These are phyloP conservation scores for Cephalopachus bancanus DNA, from an alignment of 2,797 vertebrate species.

Conservation along the genomic window DNA sequence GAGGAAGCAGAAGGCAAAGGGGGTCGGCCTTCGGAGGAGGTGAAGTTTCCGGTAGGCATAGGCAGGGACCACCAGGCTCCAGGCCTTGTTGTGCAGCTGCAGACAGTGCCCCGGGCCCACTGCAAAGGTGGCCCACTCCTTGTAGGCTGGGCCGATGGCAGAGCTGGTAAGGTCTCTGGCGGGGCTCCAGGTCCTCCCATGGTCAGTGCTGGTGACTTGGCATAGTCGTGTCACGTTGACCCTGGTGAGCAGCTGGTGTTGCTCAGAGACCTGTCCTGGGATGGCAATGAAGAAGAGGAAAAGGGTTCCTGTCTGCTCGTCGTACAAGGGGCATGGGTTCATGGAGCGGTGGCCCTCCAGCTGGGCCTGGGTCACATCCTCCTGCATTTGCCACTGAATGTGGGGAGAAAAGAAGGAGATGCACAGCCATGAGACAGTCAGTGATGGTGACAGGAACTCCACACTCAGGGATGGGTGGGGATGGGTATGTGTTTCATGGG, in stretches of 20 bases:
- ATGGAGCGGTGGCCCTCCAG: slow-evolving; percentile 87
- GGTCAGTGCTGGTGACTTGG: slow-evolving; percentile 84
- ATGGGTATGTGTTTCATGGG: fast-evolving
- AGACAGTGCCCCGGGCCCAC: slow-evolving; percentile 88
- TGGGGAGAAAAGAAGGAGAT: slow-evolving; percentile 35
- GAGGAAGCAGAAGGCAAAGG: slow-evolving; percentile 86
- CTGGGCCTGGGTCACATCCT: slow-evolving; percentile 81
- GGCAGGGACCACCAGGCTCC: slow-evolving; percentile 87
- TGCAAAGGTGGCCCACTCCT: slow-evolving; percentile 88
- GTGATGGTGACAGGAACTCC: too few species aligned
- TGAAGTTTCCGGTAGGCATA: slow-evolving; percentile 85
- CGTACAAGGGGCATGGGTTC: slow-evolving; percentile 88
- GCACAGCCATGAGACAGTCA: background rate
- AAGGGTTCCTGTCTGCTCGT: slow-evolving; percentile 81
- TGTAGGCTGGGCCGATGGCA: slow-evolving; percentile 46
- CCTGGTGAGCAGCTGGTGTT: slow-evolving; percentile 84
- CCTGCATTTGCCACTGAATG: slow-evolving; percentile 84
- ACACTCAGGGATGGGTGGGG: fast-evolving
- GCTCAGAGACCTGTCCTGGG: slow-evolving; percentile 83
- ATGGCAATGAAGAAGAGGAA: slow-evolving; percentile 89
- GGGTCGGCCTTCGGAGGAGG: background rate
- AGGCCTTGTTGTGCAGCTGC: slow-evolving; percentile 71
- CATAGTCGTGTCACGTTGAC: slow-evolving; percentile 85
- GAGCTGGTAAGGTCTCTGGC: slow-evolving; percentile 78
- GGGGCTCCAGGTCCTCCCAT: slow-evolving; percentile 84